A percentile compares a stretch with the other conserved stretches of the same genome.
Evolutionary conservation across 2,113 vertebrate species (phyloP).

Genomic region (Illadopsis cleaveri): DNA sequence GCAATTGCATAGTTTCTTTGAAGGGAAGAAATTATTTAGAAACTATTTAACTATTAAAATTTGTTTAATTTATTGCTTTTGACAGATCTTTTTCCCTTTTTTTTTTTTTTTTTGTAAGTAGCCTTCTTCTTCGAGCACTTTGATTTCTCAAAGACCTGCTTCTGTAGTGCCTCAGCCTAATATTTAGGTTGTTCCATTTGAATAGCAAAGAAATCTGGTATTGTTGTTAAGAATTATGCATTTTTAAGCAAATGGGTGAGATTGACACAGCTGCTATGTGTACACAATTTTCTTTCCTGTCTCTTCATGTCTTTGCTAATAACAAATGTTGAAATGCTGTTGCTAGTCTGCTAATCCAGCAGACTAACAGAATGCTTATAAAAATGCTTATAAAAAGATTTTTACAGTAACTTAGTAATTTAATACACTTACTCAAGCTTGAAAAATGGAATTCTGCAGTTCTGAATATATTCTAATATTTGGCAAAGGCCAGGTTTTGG

Average conservation of each 20-base stretch:
- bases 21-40: neutral
- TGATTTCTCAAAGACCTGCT: neutral
- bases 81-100: neutral
- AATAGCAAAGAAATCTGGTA: neutral
- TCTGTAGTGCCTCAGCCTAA: neutral
- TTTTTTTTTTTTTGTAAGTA: neutral
- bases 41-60: neutral
- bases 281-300: neutral
- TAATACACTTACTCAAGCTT: neutral
- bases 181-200: neutral
- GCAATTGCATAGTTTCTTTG: neutral
- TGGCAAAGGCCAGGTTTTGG: neutral
- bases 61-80: neutral
- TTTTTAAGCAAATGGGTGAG: neutral
- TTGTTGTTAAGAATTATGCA: neutral
- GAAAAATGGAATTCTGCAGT: neutral
- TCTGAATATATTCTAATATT: neutral
- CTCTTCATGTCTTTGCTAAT: neutral
- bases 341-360: neutral
- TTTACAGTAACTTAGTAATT: neutral
- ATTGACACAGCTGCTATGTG: neutral
- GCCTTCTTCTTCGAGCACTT: neutral
- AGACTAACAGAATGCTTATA: no score
- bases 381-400: conserved; percentile 1
- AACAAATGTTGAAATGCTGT: neutral